Evolutionary conservation across 2,113 vertebrate genomes (phyloP).

Genomic region (Glaucomys volans): DNA sequence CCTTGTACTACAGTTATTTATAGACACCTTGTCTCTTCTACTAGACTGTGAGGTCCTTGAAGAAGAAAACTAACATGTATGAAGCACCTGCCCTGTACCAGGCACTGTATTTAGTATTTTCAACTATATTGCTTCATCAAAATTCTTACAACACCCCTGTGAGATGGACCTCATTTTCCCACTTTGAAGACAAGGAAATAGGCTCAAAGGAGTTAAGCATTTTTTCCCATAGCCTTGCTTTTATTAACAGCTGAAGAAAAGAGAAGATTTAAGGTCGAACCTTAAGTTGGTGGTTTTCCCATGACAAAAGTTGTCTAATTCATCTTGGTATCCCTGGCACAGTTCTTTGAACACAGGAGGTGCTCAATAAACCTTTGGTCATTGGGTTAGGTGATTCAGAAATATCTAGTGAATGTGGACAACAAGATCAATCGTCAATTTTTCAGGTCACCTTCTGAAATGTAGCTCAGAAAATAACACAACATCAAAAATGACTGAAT

Average conservation of each 20-base stretch:
- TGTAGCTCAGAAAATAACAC: conserved; percentile 52
- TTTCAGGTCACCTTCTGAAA: conserved; percentile 62
- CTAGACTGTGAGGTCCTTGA: conserved; percentile 13
- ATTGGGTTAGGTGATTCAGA: neutral
- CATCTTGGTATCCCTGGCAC: neutral
- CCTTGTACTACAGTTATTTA: conserved; percentile 31
- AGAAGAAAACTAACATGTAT: conserved; percentile 31
- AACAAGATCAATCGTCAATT: neutral
- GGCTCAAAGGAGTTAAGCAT: neutral
- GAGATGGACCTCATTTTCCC: neutral
- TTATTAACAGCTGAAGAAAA: neutral
- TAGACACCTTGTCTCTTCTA: neutral
- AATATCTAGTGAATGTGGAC: neutral
- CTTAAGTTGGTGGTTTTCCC: neutral
- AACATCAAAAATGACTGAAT: conserved; percentile 55
- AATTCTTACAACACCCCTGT: neutral
- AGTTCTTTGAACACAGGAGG: neutral
- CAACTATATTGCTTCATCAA: neutral
- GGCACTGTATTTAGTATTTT: conserved; percentile 11
- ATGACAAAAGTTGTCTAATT: conserved; percentile 20
- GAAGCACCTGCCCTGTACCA: neutral
- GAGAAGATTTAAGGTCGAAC: neutral
- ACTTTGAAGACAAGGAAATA: neutral
- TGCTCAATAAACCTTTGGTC: neutral
- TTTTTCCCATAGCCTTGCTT: neutral